A percentile compares a stretch with the other conserved stretches of the same genome.
Evolutionary conservation across 2,113 vertebrate species (phyloP).

Genomic region (Calonectris borealis): DNA sequence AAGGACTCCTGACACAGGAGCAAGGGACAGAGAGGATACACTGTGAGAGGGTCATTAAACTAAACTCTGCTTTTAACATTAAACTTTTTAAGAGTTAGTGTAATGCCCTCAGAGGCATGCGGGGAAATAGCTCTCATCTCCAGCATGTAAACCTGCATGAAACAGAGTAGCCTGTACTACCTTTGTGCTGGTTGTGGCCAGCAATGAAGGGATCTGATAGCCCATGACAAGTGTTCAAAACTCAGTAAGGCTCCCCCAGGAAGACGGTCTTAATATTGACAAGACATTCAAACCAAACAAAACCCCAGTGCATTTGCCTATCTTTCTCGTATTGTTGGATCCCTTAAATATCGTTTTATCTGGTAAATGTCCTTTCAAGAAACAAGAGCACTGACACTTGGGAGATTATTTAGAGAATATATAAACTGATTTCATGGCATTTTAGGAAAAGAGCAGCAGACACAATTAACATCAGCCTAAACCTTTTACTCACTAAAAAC

Average conservation of each 20-base stretch:
- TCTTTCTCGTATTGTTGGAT: neutral
- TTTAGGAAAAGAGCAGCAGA: neutral
- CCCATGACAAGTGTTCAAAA: neutral
- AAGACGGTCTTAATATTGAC: neutral
- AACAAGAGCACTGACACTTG: neutral
- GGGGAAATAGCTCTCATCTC: neutral
- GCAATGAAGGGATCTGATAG: neutral
- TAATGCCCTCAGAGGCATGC: neutral
- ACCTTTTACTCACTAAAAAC: neutral
- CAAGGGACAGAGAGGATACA: neutral
- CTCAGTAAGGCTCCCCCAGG: neutral
- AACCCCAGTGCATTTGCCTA: neutral
- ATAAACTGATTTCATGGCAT: neutral
- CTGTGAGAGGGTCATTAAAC: neutral
- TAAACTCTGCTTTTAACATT: too few relatives aligned
- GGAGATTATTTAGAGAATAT: neutral
- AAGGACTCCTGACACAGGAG: neutral
- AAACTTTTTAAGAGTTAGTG: neutral
- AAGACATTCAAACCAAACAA: rapidly evolving
- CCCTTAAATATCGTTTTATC: neutral
- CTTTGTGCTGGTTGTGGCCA: neutral
- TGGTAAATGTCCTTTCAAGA: neutral
- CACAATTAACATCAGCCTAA: neutral
- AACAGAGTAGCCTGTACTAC: neutral
- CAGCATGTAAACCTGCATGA: neutral